Conservation (phyloP, 2,797 vertebrate species). For the Anguilla marmorata region DNA sequence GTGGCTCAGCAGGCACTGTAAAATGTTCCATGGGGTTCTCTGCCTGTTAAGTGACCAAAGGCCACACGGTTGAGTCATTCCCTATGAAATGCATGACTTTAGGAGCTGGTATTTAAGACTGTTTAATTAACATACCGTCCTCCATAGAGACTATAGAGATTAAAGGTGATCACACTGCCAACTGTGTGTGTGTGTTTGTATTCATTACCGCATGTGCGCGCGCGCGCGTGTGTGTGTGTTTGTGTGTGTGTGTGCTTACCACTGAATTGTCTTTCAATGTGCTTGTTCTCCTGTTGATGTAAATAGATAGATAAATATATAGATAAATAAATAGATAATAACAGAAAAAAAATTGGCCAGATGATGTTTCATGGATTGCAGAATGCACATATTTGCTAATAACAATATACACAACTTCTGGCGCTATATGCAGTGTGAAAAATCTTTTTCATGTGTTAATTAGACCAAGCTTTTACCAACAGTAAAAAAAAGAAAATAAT, state of each 20-base stretch:
- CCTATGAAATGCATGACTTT: constrained; percentile 10
- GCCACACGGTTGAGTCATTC: constrained; percentile 17
- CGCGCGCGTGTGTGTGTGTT: background rate
- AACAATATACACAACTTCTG: background rate
- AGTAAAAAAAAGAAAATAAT: background rate
- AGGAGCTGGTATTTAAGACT: constrained; percentile 23
- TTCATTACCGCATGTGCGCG: background rate
- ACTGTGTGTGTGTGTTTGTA: no score
- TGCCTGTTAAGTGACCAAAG: constrained; percentile 42
- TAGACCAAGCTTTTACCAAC: background rate
- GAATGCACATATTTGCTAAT: background rate
- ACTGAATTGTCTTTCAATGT: background rate
- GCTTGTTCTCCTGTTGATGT: background rate
- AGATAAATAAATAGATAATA: no score
- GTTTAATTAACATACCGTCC: constrained; percentile 31
- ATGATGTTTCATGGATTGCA: background rate
- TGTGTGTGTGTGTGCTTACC: background rate
- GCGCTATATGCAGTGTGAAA: background rate
- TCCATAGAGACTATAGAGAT: background rate
- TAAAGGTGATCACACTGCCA: background rate
- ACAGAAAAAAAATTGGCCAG: background rate
- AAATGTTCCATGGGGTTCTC: constrained; percentile 52
- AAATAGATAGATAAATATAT: no score
- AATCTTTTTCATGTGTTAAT: background rate
- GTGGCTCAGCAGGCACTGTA: constrained; percentile 48